These are phyloP conservation scores for Yponomeuta plumbellus DNA, from an alignment of 2,888 invertebrate genomes.

Conservation along the genomic window DNA sequence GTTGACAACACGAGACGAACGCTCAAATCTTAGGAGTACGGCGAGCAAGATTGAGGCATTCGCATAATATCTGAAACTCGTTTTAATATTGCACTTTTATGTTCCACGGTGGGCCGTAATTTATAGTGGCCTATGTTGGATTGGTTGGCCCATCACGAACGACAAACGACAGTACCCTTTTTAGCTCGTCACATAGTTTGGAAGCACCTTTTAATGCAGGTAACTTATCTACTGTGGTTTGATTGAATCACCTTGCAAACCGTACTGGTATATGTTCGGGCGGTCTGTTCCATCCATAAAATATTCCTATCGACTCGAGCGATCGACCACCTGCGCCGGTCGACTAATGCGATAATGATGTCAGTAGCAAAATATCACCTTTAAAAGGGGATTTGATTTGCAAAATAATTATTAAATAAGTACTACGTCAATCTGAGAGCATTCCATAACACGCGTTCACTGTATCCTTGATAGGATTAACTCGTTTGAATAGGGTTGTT, in stretches of 20 bases:
- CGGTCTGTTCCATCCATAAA: background rate
- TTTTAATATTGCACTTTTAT: too few species aligned
- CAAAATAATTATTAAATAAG: background rate
- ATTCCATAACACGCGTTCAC: background rate
- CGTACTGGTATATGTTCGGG: background rate
- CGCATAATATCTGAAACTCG: too few species aligned
- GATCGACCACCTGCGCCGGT: conserved; percentile 11
- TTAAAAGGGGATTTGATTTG: background rate
- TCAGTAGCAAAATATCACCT: background rate
- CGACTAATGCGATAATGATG: background rate
- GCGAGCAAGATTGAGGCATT: too few species aligned
- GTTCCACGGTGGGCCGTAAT: too few species aligned
- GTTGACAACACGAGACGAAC: background rate
- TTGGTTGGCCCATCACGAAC: too few species aligned
- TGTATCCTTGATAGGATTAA: background rate
- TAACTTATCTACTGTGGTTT: too few species aligned
- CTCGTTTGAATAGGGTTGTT: background rate
- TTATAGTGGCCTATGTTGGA: too few species aligned
- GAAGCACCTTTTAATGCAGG: too few species aligned
- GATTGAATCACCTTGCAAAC: too few species aligned
- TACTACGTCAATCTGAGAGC: background rate
- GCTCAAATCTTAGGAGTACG: background rate
- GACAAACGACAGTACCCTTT: too few species aligned
- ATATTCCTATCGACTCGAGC: background rate
- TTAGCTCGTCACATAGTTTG: too few species aligned